Evolutionary conservation across 2,888 invertebrate genomes (phyloP).

Genomic region (Sarcophaga subvicina): DNA sequence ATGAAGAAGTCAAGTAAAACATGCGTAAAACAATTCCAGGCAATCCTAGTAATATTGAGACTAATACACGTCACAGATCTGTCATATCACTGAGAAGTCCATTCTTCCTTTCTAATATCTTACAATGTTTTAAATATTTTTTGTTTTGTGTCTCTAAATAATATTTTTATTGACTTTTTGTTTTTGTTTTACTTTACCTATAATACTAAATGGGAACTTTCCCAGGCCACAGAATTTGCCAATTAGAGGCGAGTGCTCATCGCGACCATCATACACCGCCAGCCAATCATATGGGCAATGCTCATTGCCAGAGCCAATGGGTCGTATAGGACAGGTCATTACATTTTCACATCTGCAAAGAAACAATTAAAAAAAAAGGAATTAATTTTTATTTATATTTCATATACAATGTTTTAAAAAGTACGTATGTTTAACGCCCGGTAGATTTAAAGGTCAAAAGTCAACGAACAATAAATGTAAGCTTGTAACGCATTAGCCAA

Average conservation of each 20-base stretch:
- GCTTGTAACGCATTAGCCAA: no score
- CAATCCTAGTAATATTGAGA: no score
- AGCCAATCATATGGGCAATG: conserved; percentile 96
- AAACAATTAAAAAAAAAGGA: conserved; percentile 7
- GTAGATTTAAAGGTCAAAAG: conserved; percentile 4
- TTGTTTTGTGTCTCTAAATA: neutral
- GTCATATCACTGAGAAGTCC: no score
- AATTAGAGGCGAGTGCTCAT: conserved; percentile 92
- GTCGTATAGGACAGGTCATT: conserved; percentile 96
- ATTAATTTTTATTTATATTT: neutral
- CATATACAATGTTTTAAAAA: no score
- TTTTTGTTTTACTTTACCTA: conserved; percentile 83
- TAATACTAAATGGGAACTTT: conserved; percentile 96
- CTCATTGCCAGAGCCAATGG: conserved; percentile 92
- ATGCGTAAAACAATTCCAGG: no score
- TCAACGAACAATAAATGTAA: no score
- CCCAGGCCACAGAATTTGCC: conserved; percentile 97
- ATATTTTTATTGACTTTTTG: neutral
- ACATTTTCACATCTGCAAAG: conserved; percentile 91
- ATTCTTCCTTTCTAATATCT: no score
- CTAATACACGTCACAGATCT: no score
- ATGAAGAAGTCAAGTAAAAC: no score
- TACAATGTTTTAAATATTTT: no score
- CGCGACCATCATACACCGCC: conserved; percentile 94
- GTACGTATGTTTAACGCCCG: no score